Conservation (phyloP, 1,140 invertebrate genomes). For the Anadara kagoshimensis region DNA sequence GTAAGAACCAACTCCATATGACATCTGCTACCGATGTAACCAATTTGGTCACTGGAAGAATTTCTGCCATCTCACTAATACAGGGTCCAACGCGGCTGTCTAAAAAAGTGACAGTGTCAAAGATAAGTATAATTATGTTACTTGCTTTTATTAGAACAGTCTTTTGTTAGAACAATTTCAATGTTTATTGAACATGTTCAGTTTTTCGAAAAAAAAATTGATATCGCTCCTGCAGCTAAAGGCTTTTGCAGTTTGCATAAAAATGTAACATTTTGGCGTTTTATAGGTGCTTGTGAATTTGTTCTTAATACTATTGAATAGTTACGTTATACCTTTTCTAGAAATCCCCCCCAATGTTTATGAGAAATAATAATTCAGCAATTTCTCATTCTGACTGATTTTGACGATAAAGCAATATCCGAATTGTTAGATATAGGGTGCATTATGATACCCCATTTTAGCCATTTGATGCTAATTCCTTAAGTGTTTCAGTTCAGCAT, state of each 20-base stretch:
- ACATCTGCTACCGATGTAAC: slow-evolving; percentile 1
- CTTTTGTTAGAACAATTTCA: no score
- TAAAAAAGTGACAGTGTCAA: no score
- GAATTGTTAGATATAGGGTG: slow-evolving; percentile 21
- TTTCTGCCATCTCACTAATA: no score
- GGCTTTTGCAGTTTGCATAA: slow-evolving; percentile 17
- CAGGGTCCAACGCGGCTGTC: no score
- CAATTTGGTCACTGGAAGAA: no score
- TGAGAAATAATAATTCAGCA: slow-evolving; percentile 33
- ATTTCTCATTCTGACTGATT: no score
- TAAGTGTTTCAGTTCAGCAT: slow-evolving; percentile 26
- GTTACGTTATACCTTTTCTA: slow-evolving; percentile 35
- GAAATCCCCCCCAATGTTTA: neutral
- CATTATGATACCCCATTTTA: slow-evolving; percentile 11
- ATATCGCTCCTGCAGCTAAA: neutral
- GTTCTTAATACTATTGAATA: slow-evolving; percentile 14
- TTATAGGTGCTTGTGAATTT: no score
- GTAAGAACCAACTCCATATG: neutral
- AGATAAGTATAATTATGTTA: slow-evolving; percentile 6
- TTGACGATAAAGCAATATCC: slow-evolving; percentile 23
- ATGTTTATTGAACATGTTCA: neutral
- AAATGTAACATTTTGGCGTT: no score
- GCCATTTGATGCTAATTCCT: slow-evolving; percentile 20
- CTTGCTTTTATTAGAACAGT: neutral
- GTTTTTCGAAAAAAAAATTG: neutral